Evolutionary conservation across 2,888 invertebrate species (phyloP).

Genomic region (Invenusta paracnida): DNA sequence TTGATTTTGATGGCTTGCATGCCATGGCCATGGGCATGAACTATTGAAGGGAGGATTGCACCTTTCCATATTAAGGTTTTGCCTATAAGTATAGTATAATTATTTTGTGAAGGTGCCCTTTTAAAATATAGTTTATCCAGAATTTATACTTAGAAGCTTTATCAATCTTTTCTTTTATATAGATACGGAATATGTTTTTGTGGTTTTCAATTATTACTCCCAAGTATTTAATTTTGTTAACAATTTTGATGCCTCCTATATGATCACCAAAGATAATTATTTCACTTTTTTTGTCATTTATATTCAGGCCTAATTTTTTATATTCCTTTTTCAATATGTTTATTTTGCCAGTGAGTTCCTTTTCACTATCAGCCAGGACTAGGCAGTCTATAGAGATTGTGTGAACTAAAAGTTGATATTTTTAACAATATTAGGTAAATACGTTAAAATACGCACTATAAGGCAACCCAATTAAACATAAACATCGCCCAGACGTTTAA

Average conservation of each 20-base stretch:
- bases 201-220: not conserved
- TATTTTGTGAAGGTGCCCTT: not conserved
- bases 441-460: too few relatives aligned
- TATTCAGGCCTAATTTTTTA: slow-evolving; percentile 10
- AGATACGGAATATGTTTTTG: not conserved
- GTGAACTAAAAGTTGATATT: too few relatives aligned
- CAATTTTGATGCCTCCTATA: slow-evolving; percentile 17
- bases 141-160: slow-evolving; percentile 11
- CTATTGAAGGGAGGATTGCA: not conserved
- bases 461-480: too few relatives aligned
- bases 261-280: slow-evolving; percentile 1
- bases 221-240: slow-evolving; percentile 26
- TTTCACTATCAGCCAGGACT: slow-evolving; percentile 30
- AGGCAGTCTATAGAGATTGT: too few relatives aligned
- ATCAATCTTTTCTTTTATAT: slow-evolving; percentile 7
- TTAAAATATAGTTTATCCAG: not conserved
- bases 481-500: too few relatives aligned
- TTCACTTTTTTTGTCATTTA: slow-evolving; percentile 18
- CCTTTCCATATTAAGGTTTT: not conserved
- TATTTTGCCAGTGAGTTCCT: slow-evolving; percentile 31
- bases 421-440: too few relatives aligned
- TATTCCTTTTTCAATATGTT: not conserved
- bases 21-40: too few relatives aligned
- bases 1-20: not conserved
- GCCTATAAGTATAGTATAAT: not conserved